These are phyloP conservation scores for Chondrosia reniformis DNA, from an alignment of 37 sponge, comb jelly and placozoan genomes.

Conservation along the genomic window DNA sequence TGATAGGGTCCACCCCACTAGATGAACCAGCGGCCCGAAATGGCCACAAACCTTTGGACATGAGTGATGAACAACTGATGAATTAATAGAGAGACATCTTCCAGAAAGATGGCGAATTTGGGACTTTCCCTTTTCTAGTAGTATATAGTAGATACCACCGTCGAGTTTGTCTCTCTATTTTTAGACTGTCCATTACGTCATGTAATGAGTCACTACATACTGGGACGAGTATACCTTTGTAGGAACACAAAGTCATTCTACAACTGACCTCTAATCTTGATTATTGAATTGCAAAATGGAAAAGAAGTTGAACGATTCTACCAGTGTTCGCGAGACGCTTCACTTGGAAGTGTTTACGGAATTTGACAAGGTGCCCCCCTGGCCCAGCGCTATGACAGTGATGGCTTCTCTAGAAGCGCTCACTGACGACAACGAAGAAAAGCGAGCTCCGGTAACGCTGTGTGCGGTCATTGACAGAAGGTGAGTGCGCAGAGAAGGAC, in stretches of 20 bases:
- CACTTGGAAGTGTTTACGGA: slow-evolving; percentile 47
- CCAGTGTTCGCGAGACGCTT: slow-evolving; percentile 29
- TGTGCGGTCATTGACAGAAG: slow-evolving; percentile 93
- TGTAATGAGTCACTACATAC: no score
- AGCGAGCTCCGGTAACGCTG: slow-evolving; percentile 83
- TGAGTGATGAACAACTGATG: not conserved
- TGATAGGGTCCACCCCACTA: not conserved
- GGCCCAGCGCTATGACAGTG: slow-evolving; percentile 37
- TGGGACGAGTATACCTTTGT: no score
- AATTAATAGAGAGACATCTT: not conserved
- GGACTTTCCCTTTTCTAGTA: no score
- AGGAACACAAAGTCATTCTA: no score
- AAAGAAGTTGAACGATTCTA: no score
- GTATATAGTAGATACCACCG: no score
- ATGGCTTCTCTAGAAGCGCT: slow-evolving; percentile 62
- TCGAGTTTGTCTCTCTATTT: no score
- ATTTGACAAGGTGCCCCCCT: slow-evolving; percentile 48
- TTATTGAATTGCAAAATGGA: no score
- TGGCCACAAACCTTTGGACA: not conserved
- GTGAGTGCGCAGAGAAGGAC: no score
- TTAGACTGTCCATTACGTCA: no score
- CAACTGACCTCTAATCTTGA: no score
- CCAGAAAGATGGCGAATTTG: no score
- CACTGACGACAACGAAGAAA: slow-evolving; percentile 46
- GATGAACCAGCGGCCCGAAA: not conserved